A percentile compares a stretch with the other conserved stretches of the same genome.
Conservation (phyloP, 1,140 invertebrate genomes). For the Gryon sp. region DNA sequence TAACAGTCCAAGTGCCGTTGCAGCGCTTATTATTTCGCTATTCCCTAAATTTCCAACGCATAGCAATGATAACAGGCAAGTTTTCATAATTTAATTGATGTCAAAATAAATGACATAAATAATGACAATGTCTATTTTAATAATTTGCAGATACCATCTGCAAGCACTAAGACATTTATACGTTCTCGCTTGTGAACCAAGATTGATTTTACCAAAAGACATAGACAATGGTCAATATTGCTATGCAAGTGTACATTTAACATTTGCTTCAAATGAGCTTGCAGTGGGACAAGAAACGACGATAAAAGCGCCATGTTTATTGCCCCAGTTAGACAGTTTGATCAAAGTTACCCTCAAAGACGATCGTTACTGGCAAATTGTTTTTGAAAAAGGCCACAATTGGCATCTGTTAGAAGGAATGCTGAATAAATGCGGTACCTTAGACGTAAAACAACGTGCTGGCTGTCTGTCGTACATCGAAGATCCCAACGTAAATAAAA, state of each 20-base stretch:
- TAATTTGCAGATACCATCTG: slow-evolving; percentile 91
- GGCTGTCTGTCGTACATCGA: slow-evolving; percentile 93
- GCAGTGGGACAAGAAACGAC: slow-evolving; percentile 81
- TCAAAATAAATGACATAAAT: not conserved
- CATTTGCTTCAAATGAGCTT: slow-evolving; percentile 77
- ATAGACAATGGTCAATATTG: slow-evolving; percentile 89
- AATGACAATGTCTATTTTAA: slow-evolving; percentile 1
- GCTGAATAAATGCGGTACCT: slow-evolving; percentile 84
- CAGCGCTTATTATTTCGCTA: slow-evolving; percentile 93
- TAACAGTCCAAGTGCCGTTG: slow-evolving; percentile 90
- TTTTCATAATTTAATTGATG: not conserved
- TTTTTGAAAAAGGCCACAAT: slow-evolving; percentile 89
- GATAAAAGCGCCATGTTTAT: slow-evolving; percentile 89
- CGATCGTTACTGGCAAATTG: slow-evolving; percentile 92
- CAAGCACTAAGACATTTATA: slow-evolving; percentile 98
- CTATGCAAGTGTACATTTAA: slow-evolving; percentile 88
- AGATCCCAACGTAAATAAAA: slow-evolving; percentile 85
- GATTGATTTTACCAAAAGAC: slow-evolving; percentile 92
- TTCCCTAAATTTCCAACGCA: slow-evolving; percentile 98
- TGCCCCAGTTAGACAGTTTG: slow-evolving; percentile 90
- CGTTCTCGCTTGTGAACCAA: slow-evolving; percentile 93
- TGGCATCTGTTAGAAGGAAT: slow-evolving; percentile 90
- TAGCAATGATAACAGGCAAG: slow-evolving; percentile 94
- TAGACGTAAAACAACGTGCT: slow-evolving; percentile 93
- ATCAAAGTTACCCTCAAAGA: slow-evolving; percentile 89